Base-by-base conservation (phyloP, 1,140 invertebrate species). In the Leptinotarsa undecemlineata region DNA sequence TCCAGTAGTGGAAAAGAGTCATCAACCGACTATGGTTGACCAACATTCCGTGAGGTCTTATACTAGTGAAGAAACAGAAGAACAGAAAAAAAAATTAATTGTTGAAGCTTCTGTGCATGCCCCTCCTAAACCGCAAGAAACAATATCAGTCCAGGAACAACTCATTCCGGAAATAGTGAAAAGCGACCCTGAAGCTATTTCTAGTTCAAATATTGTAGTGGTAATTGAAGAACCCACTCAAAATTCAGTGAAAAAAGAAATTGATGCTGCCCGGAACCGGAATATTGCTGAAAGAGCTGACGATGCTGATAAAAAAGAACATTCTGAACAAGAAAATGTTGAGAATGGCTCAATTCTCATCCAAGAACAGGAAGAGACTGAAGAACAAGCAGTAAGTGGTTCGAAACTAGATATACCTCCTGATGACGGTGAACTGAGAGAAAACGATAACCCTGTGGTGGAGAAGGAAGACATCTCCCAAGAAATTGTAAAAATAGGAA, bases 351-450 rank as follows among this genome's bases (percentile, higher is more conserved):
- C 62, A 21, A 5, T 14, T 15, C 23, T 19, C 20, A n/a, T 23
- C 13, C 1, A 60, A 20, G 26, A 51, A 57, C 62, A 47, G 20
- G 5, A n/a, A 73, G 63, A 57, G n/a, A 6, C 82, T 81, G 13
- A 85, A 83, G 0, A 82, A 84, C 0, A 85, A 86, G 26, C 83
- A 85, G 2, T 42, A 42, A 42, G 11, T 42, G 8, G 11, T 0
- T 42, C 62, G 69, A 86, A 8, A 76, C 78, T 42, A 74, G 60
- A 17, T 62, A 17, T 62, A n/a, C 76, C 5, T 81, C 81, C 13
- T 84, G 81, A 68, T 79, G 63, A 47, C 77, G 73, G 48, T 79
- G 83, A 13, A 81, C 79, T 61, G 84, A 84, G 85, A 71, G 33
- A 71, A 57, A 47, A n/a, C 33, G n/a, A 21, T 26, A 23, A 14